phyloP scores from a whole-genome alignment of 2,888 invertebrate genomes.

The Drosophila picticornis region DNA sequence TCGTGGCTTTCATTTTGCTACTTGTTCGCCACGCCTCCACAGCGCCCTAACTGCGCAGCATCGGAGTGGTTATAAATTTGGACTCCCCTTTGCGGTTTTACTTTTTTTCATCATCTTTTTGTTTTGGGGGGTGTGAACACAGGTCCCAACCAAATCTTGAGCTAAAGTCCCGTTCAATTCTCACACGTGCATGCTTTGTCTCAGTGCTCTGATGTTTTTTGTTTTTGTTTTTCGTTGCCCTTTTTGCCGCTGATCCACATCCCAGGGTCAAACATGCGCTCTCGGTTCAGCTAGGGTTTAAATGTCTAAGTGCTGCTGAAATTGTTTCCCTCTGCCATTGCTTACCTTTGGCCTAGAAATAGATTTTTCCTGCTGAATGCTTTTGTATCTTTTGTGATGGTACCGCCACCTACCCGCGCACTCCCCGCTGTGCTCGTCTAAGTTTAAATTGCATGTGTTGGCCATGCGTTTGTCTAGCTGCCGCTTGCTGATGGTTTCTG shows the following conservation, averaged over 20 bases:
- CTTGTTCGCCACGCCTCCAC: constrained; percentile 69
- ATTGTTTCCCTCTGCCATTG: constrained; percentile 72
- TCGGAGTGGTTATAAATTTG: constrained; percentile 73
- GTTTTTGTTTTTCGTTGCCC: constrained; percentile 6
- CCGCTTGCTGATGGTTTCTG: constrained; percentile 42
- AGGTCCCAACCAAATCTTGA: constrained; percentile 57
- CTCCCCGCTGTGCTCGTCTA: constrained; percentile 51
- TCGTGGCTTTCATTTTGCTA: constrained; percentile 73
- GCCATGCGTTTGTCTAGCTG: constrained; percentile 53
- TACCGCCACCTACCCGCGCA: not conserved
- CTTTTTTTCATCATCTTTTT: constrained; percentile 50
- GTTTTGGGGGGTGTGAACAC: constrained; percentile 11
- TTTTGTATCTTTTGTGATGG: constrained; percentile 24
- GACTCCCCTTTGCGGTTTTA: constrained; percentile 63
- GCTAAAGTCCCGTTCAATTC: constrained; percentile 54
- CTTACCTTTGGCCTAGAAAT: constrained; percentile 45
- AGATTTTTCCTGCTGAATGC: constrained; percentile 21
- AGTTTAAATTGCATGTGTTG: constrained; percentile 73
- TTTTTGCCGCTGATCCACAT: constrained; percentile 23
- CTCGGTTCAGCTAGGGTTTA: constrained; percentile 75
- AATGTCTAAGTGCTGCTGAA: constrained; percentile 77
- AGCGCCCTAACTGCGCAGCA: constrained; percentile 31
- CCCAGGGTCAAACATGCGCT: constrained; percentile 74
- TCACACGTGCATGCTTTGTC: constrained; percentile 52
- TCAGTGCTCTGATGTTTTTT: constrained; percentile 15